Evolutionary conservation across 92 coral and sea anemone genomes (phyloP).

Genomic region (Zoanthus gigantus): DNA sequence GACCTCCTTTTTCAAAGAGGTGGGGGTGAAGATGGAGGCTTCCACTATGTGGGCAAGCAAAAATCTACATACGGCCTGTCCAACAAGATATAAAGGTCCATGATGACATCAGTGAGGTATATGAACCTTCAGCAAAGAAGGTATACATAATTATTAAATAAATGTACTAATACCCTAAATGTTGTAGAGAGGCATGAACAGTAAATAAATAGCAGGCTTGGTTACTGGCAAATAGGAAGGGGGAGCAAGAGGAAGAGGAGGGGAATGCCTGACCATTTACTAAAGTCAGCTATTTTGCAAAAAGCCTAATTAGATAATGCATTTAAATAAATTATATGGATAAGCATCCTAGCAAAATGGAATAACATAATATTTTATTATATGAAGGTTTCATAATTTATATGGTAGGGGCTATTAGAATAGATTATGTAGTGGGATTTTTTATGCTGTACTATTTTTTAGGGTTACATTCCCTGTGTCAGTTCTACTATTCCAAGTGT

Average conservation of each 20-base stretch:
- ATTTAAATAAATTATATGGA: slow-evolving; percentile 1
- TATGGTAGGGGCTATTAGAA: not conserved
- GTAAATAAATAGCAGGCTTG: not conserved
- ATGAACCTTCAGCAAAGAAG: slow-evolving; percentile 3
- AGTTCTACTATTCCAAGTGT: not conserved
- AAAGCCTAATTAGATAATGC: not conserved
- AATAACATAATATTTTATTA: not conserved
- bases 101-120: not conserved
- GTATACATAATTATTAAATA: not conserved
- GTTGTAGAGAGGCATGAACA: not conserved
- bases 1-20: slow-evolving; percentile 53
- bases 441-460: not conserved
- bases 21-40: slow-evolving; percentile 57
- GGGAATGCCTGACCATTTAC: not conserved
- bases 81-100: slow-evolving; percentile 3
- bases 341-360: not conserved
- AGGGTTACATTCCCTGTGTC: slow-evolving; percentile 6
- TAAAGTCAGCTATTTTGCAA: not conserved
- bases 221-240: slow-evolving; percentile 1
- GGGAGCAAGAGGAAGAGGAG: not conserved
- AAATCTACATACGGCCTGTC: not conserved
- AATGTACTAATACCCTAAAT: not conserved
- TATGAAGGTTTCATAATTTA: not conserved
- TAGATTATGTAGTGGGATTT: not conserved
- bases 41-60: slow-evolving; percentile 22